Evolutionary conservation across 2,888 invertebrate species (phyloP), one percentile per base, ranked within the genome.

Genomic region (Enchytraeus crypticus): DNA sequence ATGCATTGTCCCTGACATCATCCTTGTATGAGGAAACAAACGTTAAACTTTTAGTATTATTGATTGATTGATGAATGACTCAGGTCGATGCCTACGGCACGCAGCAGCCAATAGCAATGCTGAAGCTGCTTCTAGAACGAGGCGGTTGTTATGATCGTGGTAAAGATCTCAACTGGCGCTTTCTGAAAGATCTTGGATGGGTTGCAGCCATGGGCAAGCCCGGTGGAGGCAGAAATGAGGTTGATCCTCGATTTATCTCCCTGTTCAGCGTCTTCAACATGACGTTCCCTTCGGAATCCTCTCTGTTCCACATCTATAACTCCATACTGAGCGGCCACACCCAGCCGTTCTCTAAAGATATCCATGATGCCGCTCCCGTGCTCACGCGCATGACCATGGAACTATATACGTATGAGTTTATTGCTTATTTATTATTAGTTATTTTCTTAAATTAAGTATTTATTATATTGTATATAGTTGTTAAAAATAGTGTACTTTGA

Each of bases 161-260:
- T 30, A 90, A 90, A 77, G 90, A 92, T 74, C 83, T 92, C 4
- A 89, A 85, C 77, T 92, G 92, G 92, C 92, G 90, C 77, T 85
- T 86, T 69, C 80, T 93, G 63, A 88, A 64, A 74, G 92, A 93
- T 73, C 85, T 89, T 56, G 83, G 86, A 76, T 80, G 76, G 70
- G 72, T 79, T 21, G 79, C 79, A 30, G 77, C 79, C 55, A 80
- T 80, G 80, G 79, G 80, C 46, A 78, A 77, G 67, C 87, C 91
- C 23, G 92, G 91, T 1, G 92, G 92, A 18, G 91, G 92, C 0
- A 84, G 91, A 67, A 92, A 91, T 74, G 89, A 88, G 72, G 89
- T 92, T 18, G 92, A 93, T 79, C 69, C 68, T 1, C 46, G 64
- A 64, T 95, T 93, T 75, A 85, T 92, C 71, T 92, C 92, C 0